Evolutionary conservation across 2,888 invertebrate genomes (phyloP), one percentile per base, ranked within the genome.

Genomic region (Callosobruchus maculatus): DNA sequence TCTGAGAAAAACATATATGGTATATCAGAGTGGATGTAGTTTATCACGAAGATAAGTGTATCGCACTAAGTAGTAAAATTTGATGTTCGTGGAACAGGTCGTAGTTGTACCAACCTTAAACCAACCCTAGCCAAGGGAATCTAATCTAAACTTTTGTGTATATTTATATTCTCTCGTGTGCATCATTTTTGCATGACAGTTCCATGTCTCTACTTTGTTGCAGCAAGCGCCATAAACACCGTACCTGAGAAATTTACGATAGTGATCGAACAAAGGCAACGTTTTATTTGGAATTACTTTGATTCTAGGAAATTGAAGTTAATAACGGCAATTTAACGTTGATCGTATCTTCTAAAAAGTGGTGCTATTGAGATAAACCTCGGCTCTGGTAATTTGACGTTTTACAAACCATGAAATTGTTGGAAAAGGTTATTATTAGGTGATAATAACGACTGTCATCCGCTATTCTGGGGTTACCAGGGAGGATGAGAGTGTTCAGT

Each of bases 291-390:
- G 49, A 49, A 68, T 68, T 68, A 68, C 22, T 68, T 22, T 68
- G 68, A 68, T 68, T 68, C 68, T 22, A 68, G 21, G 68, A 68
- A 68, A 68, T 68, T 68, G 68, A 68, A 21, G 68, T 68, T 21
- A 68, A 68, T 68, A 68, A 68, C 68, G 9, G 68, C 22, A 68
- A 68, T 68, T 68, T 68, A 5, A 21, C 21, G 22, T 68, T 7
- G 68, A 68, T 68, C 9, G 22, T 68, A 68, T 68, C 68, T 5
- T 49, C 49, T 0, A 68, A 68, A 68, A 68, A 68, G 22, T 68
- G 68, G 68, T 68, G 68, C 68, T 68, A 68, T 68, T 68, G 21
- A 68, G 68, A 68, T 68, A 68, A 68, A 68, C 68, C 22, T 9
- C 13, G 21, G 21, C 68, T 68, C 68, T 68, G 21, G 22, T 68